These are phyloP conservation scores for Alfaro cultratus DNA, from an alignment of 2,797 vertebrate genomes.

Conservation along the genomic window DNA sequence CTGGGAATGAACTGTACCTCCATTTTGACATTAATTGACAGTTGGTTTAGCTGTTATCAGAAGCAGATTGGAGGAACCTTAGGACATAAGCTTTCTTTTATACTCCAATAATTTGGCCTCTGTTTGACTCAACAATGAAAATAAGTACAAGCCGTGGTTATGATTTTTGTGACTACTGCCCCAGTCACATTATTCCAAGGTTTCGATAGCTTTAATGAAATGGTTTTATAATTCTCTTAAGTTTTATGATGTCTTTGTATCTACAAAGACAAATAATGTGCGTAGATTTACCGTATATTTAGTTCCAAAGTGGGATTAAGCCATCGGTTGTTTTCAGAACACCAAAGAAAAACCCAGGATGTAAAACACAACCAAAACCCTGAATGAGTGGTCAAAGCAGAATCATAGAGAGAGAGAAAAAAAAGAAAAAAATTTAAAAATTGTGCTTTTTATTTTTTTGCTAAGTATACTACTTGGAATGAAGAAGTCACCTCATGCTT, in stretches of 20 bases:
- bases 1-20: slow-evolving; percentile 47
- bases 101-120: slow-evolving; percentile 39
- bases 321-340: not conserved
- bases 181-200: slow-evolving; percentile 21
- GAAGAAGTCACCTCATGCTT: too few species aligned
- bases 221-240: not conserved
- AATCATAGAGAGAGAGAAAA: too few species aligned
- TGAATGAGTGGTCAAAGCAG: too few species aligned
- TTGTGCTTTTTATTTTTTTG: too few species aligned
- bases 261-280: not conserved
- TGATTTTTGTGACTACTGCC: slow-evolving; percentile 42
- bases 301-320: not conserved
- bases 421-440: too few species aligned
- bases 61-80: slow-evolving; percentile 70
- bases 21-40: slow-evolving; percentile 77
- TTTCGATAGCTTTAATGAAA: not conserved
- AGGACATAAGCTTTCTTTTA: slow-evolving; percentile 63
- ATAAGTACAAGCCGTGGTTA: slow-evolving; percentile 33
- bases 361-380: too few species aligned
- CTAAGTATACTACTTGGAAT: too few species aligned
- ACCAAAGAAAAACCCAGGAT: not conserved
- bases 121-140: slow-evolving; percentile 30
- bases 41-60: slow-evolving; percentile 71
- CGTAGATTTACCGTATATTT: not conserved
- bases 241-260: not conserved